These are phyloP conservation scores for Sanderia malayensis DNA, from an alignment of 30 jellyfish, hydroid and myxozoan species.

Conservation along the genomic window DNA sequence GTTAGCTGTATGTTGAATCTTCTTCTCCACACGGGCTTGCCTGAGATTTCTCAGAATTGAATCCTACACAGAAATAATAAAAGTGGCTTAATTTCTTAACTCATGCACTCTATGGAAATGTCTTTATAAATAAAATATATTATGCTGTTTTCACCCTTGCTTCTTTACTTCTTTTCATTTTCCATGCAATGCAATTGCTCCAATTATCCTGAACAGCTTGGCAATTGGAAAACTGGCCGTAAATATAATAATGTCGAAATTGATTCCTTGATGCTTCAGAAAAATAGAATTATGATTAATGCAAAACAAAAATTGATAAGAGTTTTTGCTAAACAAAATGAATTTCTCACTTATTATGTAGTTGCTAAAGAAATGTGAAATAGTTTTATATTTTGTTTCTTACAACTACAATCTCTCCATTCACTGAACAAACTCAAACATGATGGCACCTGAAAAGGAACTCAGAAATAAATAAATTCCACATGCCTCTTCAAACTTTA, in stretches of 20 bases:
- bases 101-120: too few relatives aligned
- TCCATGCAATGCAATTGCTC: slow-evolving; percentile 51
- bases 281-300: background rate
- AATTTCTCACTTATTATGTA: background rate
- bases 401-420: slow-evolving; percentile 55
- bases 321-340: too few relatives aligned
- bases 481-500: background rate
- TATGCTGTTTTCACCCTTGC: slow-evolving; percentile 17
- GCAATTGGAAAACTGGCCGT: slow-evolving; percentile 27
- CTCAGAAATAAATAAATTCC: too few relatives aligned
- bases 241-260: slow-evolving; percentile 40
- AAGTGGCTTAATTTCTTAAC: too few relatives aligned
- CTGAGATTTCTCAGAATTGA: slow-evolving; percentile 22
- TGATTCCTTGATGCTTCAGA: slow-evolving; percentile 39
- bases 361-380: background rate
- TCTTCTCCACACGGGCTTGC: slow-evolving; percentile 9
- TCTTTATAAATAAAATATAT: background rate
- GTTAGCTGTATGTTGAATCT: slow-evolving; percentile 11
- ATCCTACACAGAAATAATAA: slow-evolving; percentile 32
- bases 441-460: slow-evolving; percentile 42
- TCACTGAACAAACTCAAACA: slow-evolving; percentile 56
- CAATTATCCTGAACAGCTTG: slow-evolving; percentile 40
- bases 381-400: background rate
- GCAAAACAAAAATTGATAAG: too few relatives aligned
- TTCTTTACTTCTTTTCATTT: slow-evolving; percentile 22